Base-by-base conservation (phyloP, 2,888 invertebrate genomes). In the Plemyria rubiginata region DNA sequence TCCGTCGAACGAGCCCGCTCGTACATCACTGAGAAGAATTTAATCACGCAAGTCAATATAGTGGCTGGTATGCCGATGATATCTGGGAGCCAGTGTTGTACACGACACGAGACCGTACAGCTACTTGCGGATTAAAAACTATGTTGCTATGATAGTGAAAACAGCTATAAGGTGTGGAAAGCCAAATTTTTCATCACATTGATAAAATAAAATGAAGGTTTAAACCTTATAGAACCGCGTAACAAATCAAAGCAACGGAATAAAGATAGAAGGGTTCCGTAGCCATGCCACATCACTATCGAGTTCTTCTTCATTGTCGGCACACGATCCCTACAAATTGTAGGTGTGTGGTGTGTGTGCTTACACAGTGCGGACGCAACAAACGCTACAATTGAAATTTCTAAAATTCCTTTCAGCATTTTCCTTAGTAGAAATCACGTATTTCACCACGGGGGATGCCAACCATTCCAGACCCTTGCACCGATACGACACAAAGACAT, bases 351-450 rank as follows among this genome's bases (percentile, higher is more conserved):
- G 45, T 54, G 77, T 72, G 79, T 54, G 13, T 28, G 16, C 77
- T 71, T 57, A 51, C 50, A 28, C 45, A 80, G 82, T 79, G 79
- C 80, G 79, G 82, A 83, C 77, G 77, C 81, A 84, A 86, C 85
- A 85, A 87, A 88, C 82, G 85, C 82, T 86, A 90, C 90, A 88
- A 91, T 88, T 89, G 89, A 90, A 90, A 92, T 91, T 90, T 88
- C 83, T 84, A 83, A 90, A 86, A 92, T 90, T 83, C 90, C 84
- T 84, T 79, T 80, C 76, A 77, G 87, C 86, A 89, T 90, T 91
- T 86, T 88, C 87, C 86, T 87, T 81, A 82, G 85, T 79, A 76
- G 77, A 73, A 84, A 71, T 85, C 88, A 91, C 90, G 88, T 90
- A 87, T 81, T 80, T 76, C 86, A 76, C 86, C 66, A 73, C 83